Conservation (phyloP, 2,888 invertebrate genomes). For the Euzophera pinguis region DNA sequence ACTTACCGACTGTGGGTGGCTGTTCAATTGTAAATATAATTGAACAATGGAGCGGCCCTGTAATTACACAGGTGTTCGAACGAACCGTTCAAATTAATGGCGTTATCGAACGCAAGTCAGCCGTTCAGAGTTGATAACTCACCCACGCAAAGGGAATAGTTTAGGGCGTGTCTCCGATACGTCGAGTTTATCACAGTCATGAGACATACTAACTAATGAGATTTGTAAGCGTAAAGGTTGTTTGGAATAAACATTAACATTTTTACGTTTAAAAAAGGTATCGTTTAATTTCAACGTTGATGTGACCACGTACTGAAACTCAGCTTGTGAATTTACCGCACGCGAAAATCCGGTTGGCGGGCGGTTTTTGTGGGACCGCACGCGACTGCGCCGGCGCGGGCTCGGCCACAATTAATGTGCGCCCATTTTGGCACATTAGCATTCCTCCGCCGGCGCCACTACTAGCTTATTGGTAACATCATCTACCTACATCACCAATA, state of each 20-base stretch:
- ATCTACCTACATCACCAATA: conserved; percentile 52
- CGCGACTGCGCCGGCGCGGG: conserved; percentile 27
- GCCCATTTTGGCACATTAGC: conserved; percentile 55
- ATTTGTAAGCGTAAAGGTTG: background rate
- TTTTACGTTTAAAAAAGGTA: background rate
- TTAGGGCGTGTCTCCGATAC: conserved; percentile 17
- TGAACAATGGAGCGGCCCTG: conserved; percentile 41
- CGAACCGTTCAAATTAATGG: conserved; percentile 46
- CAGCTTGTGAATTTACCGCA: conserved; percentile 24
- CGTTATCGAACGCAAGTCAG: conserved; percentile 39
- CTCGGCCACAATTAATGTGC: conserved; percentile 49
- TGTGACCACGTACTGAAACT: conserved; percentile 14
- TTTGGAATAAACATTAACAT: background rate
- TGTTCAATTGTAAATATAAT: conserved; percentile 53
- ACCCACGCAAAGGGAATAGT: conserved; percentile 24
- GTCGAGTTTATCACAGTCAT: conserved; percentile 1
- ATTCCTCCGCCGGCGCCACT: conserved; percentile 47
- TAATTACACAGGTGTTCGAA: conserved; percentile 46
- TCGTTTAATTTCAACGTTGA: conserved; percentile 4
- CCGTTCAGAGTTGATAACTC: conserved; percentile 21
- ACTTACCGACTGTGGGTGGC: conserved; percentile 38
- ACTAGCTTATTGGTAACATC: conserved; percentile 53
- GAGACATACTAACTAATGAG: conserved; percentile 9
- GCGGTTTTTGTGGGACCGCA: conserved; percentile 25
- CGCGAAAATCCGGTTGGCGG: conserved; percentile 28